Conservation (phyloP, 2,888 invertebrate genomes). For the Halocaridina rubra region DNA sequence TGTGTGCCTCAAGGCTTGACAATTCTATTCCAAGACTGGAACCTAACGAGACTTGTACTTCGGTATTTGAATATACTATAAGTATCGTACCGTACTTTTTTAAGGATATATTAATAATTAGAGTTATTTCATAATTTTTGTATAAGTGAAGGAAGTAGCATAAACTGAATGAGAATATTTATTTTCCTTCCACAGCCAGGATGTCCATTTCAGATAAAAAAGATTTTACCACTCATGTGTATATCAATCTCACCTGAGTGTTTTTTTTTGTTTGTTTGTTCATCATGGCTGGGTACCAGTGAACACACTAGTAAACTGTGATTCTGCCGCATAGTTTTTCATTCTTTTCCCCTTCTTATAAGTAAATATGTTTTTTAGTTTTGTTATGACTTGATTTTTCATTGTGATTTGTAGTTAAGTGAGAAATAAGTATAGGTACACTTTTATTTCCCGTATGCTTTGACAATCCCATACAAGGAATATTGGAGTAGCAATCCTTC, state of each 20-base stretch:
- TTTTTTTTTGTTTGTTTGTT: constrained; percentile 3
- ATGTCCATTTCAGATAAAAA: not conserved
- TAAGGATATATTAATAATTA: not conserved
- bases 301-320: constrained; percentile 47
- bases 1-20: not conserved
- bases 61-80: not conserved
- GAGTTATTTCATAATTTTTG: constrained; percentile 39
- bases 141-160: constrained; percentile 20
- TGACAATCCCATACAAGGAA: too few species aligned
- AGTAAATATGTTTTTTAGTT: not conserved
- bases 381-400: not conserved
- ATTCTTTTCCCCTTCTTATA: not conserved
- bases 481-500: too few species aligned
- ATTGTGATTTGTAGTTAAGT: too few species aligned
- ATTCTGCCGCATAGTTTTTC: not conserved
- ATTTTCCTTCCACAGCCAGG: not conserved
- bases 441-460: not conserved
- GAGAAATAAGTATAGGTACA: too few species aligned
- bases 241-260: not conserved
- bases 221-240: too few species aligned
- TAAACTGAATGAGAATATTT: not conserved
- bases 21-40: too few species aligned
- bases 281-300: constrained; percentile 37
- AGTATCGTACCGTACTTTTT: constrained; percentile 19
- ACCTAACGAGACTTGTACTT: too few species aligned